A percentile compares a stretch with the other conserved stretches of the same genome.
Evolutionary conservation across 2,888 invertebrate genomes (phyloP).

Genomic region (Leuctra nigra): DNA sequence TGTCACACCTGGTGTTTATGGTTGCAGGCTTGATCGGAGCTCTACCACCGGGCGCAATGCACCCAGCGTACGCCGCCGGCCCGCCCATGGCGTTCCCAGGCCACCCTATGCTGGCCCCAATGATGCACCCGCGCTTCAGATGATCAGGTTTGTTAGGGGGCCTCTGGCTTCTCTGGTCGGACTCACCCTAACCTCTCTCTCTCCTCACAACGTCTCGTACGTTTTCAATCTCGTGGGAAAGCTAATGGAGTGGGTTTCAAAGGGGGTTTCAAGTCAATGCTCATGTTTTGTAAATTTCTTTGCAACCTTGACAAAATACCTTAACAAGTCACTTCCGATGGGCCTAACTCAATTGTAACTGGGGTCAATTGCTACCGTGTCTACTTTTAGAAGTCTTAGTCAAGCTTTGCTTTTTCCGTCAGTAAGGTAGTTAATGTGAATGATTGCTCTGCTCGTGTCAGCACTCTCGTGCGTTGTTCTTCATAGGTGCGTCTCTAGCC

Average conservation of each 20-base stretch:
- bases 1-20: too few relatives aligned
- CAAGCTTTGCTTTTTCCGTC: too few relatives aligned
- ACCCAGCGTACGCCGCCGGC: slow-evolving; percentile 38
- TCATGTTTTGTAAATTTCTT: too few relatives aligned
- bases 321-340: too few relatives aligned
- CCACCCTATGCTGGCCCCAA: slow-evolving; percentile 48
- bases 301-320: too few relatives aligned
- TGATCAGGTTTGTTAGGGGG: slow-evolving; percentile 60
- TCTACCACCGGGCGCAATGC: slow-evolving; percentile 44
- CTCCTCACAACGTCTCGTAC: not conserved
- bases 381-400: too few relatives aligned
- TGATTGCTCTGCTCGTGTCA: too few relatives aligned
- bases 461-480: too few relatives aligned
- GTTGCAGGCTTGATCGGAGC: slow-evolving; percentile 41
- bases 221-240: slow-evolving; percentile 7
- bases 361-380: too few relatives aligned
- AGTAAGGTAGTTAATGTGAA: too few relatives aligned
- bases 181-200: slow-evolving; percentile 37
- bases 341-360: too few relatives aligned
- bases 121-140: slow-evolving; percentile 84
- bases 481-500: too few relatives aligned
- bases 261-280: not conserved
- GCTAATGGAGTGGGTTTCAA: slow-evolving; percentile 10
- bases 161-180: slow-evolving; percentile 51
- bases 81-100: slow-evolving; percentile 47